These are phyloP conservation scores for Gymnocheta viridis DNA, from an alignment of 2,888 invertebrate species.

Conservation along the genomic window DNA sequence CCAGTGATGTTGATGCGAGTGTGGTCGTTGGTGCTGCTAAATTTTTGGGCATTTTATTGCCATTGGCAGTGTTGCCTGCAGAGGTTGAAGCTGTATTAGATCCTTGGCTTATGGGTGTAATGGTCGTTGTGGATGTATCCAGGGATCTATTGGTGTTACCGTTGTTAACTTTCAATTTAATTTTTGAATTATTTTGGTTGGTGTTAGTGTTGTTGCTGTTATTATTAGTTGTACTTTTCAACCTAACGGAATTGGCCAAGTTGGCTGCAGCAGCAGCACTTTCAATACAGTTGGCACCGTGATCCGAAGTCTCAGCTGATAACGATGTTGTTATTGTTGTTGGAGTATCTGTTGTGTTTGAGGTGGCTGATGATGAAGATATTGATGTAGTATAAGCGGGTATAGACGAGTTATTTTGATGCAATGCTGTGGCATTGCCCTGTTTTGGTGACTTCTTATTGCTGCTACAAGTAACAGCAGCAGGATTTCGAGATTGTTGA, in stretches of 20 bases:
- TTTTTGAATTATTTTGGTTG: conserved; percentile 65
- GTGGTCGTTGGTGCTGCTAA: conserved; percentile 70
- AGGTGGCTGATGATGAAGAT: conserved; percentile 42
- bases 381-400: conserved; percentile 37
- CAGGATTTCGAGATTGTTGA: conserved; percentile 50
- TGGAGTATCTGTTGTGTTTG: conserved; percentile 69
- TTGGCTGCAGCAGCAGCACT: conserved; percentile 56
- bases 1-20: conserved; percentile 65
- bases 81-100: conserved; percentile 32
- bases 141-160: conserved; percentile 74
- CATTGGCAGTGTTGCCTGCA: conserved; percentile 73
- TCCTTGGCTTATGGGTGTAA: conserved; percentile 32
- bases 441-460: conserved; percentile 61
- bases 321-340: conserved; percentile 70
- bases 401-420: conserved; percentile 55
- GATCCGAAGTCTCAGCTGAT: conserved; percentile 67
- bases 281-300: conserved; percentile 54
- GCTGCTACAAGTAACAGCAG: conserved; percentile 42
- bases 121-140: conserved; percentile 71
- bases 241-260: conserved; percentile 66
- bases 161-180: conserved; percentile 70
- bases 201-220: conserved; percentile 63
- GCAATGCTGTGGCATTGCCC: conserved; percentile 61
- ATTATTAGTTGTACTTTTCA: conserved; percentile 63
- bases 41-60: conserved; percentile 78